Conservation (phyloP, 1,140 invertebrate genomes). For the Drosophila nikananu region DNA sequence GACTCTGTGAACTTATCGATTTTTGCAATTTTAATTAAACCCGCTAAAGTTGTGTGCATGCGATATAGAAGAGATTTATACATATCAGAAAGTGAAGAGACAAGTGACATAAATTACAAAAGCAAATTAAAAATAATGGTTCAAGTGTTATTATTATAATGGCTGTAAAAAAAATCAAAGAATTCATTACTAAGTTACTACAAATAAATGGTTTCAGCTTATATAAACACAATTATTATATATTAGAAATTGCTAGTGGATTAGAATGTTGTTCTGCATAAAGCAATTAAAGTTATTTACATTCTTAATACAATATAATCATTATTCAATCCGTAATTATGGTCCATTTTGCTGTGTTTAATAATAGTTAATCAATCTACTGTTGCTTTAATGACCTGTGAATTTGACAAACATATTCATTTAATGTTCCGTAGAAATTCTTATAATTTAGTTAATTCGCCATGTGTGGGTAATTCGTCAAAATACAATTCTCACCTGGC, state of each 20-base stretch:
- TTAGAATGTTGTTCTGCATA: not conserved
- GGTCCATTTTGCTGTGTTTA: not conserved
- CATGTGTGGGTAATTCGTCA: slow-evolving; percentile 16
- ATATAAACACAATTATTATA: not conserved
- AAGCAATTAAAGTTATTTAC: not conserved
- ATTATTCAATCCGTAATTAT: not conserved
- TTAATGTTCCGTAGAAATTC: not conserved
- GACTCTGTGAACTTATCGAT: slow-evolving; percentile 14
- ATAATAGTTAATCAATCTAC: not conserved
- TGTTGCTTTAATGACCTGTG: not conserved
- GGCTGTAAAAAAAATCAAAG: not conserved
- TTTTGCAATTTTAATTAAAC: slow-evolving; percentile 20
- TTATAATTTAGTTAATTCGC: not conserved
- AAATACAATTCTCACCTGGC: slow-evolving; percentile 25
- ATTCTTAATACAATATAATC: not conserved
- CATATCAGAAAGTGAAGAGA: not conserved
- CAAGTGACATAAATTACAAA: not conserved
- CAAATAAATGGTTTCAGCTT: not conserved
- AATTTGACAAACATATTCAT: not conserved
- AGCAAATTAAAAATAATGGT: slow-evolving; percentile 3
- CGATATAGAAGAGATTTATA: not conserved
- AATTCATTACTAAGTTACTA: not conserved
- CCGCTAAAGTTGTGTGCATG: not conserved
- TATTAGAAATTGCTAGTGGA: not conserved
- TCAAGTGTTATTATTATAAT: not conserved